Evolutionary conservation across 2,113 vertebrate species (phyloP), one percentile per base, ranked within the genome.

Genomic region (Hypomesus transpacificus): DNA sequence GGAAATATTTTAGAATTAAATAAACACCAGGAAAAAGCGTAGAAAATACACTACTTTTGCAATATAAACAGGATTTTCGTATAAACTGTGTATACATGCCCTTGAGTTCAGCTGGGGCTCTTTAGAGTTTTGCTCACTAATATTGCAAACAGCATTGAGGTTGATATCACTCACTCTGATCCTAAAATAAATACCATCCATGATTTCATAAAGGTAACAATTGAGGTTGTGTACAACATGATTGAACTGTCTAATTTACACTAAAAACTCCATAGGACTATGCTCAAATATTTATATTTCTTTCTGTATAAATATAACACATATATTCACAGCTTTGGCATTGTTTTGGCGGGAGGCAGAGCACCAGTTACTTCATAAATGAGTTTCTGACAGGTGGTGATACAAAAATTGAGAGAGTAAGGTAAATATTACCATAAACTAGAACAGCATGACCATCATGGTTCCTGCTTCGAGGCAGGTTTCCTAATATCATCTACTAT

Each of bases 261-360:
- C 54, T 60, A 70, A 80, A 79, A 71, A 20, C n/a, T 70, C 73
- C 84, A 88, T 88, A 88, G 87, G 87, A 82, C 71, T 67, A 83
- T 76, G 68, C 83, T 91, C 88, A 90, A 90, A 92, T 92, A 92
- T 92, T 93, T 93, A 91, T 72, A 83, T 87, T 90, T 88, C 85
- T 85, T 86, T 87, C 82, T 74, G 86, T 85, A 76, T 86, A 90
- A 90, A 89, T 88, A 87, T 87, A 90, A 88, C 87, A 91, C 82
- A 88, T 77, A 88, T 77, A 87, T 87, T 82, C 77, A 80, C 69
- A 85, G 83, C 82, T 87, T 80, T 85, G 85, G 81, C 82, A 81
- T 86, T 89, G 85, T 90, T 90, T 89, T 85, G 86, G 83, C 80
- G 85, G 82, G 39, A 75, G 26, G 39, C 82, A 81, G 82, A 80